A percentile compares a stretch with the other conserved stretches of the same genome.
phyloP scores from a whole-genome alignment of 2,888 invertebrate genomes.

The Hydropsyche betteni region DNA sequence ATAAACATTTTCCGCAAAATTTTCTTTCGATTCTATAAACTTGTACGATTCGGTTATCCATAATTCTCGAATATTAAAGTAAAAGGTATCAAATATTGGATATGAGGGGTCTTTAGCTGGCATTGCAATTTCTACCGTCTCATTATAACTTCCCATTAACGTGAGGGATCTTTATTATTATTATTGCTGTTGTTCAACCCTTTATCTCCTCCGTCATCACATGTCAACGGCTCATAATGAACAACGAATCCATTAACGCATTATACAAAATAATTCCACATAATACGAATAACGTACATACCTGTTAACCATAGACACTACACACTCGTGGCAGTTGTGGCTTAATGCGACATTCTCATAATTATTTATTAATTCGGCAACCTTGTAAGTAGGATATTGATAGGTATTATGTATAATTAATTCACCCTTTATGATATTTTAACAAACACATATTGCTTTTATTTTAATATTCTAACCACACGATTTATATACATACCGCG shows the following conservation, averaged over 20 bases:
- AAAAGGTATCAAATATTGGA: constrained; percentile 20
- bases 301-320: too few relatives aligned
- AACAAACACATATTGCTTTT: too few relatives aligned
- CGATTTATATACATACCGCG: too few relatives aligned
- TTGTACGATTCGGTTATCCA: constrained; percentile 4
- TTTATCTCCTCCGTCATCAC: constrained; percentile 19
- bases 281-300: too few relatives aligned
- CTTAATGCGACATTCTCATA: constrained; percentile 1
- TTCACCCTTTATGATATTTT: too few relatives aligned
- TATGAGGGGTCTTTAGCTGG: constrained; percentile 32
- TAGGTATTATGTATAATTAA: too few relatives aligned
- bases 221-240: too few relatives aligned
- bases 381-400: too few relatives aligned
- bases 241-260: too few relatives aligned
- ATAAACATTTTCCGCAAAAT: neutral
- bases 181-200: constrained; percentile 23
- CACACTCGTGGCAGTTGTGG: neutral
- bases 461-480: too few relatives aligned
- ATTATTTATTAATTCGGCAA: constrained; percentile 7
- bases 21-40: neutral
- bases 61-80: constrained; percentile 22
- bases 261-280: too few relatives aligned
- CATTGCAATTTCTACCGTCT: constrained; percentile 35
- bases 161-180: constrained; percentile 33
- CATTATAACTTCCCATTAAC: constrained; percentile 30